Base-by-base conservation (phyloP, 2,113 vertebrate species). In the Ictalurus punctatus region DNA sequence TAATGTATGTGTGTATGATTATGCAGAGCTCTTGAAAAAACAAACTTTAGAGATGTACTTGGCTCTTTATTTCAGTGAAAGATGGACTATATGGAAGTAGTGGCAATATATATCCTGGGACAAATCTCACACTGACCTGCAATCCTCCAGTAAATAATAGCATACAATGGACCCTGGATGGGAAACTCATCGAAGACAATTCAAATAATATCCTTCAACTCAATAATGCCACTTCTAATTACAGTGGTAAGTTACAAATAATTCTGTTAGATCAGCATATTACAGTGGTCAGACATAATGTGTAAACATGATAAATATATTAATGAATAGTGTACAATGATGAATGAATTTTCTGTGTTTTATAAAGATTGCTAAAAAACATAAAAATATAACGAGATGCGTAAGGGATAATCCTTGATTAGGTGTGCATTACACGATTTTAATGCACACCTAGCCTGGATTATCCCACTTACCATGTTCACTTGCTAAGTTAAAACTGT, bases 171-270 rank as follows among this genome's bases (percentile, higher is more conserved):
- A 88, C 12, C 23, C 4, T 9, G 6, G 25, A 87, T 83, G 65
- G 54, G 5, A 44, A 9, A 54, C 6, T 0, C 1, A 10, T 10
- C 48, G 6, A 0, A 48, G 44, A 7, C 44, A 52, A 52, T 52
- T 10, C 44, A 21, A 0, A 1, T 16, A 58, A 56, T 5, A 3
- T 6, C 40, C 86, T 87, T 37, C 63, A 1, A 14, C 59, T 90
- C 0, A 74, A n/a, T 0, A 65, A 59, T 21, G 85, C 58, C 67
- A 25, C 2, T 84, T 19, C 52, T 3, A 6, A 4, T 4, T 19
- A 88, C 25, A 90, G 56, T 30, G 89, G 89, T 90, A 14, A 81
- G 86, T 87, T 27, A 40, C 6, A 37, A 14, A 48, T 56, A 16
- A 73, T 56, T 84, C 7, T 80, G 13, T 54, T 48, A n/a, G 6